phyloP scores from a whole-genome alignment of 2,888 invertebrate species.

The Unio delphinus region DNA sequence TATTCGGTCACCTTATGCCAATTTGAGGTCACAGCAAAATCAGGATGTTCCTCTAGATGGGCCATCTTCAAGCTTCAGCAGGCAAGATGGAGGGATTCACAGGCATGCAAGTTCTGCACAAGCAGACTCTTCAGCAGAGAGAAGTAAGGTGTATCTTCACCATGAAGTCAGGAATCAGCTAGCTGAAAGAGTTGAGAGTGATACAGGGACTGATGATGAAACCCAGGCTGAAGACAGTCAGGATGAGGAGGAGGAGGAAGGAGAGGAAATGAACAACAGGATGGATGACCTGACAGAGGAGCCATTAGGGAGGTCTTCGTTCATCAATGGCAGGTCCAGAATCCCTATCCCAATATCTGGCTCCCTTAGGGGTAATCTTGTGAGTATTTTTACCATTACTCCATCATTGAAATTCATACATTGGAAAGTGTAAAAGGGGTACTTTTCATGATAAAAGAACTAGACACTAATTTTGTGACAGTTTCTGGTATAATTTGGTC shows the following conservation, averaged over 20 bases:
- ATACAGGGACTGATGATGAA: constrained; percentile 6
- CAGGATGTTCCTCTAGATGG: too few relatives aligned
- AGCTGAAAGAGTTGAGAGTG: constrained; percentile 6
- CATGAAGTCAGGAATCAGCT: constrained; percentile 4
- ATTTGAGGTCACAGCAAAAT: too few relatives aligned
- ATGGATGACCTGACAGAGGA: constrained; percentile 13
- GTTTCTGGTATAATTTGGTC: too few relatives aligned
- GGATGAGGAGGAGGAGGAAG: constrained; percentile 25
- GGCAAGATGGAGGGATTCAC: too few relatives aligned
- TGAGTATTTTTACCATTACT: background rate
- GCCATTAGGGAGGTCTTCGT: constrained; percentile 8
- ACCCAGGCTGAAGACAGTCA: constrained; percentile 11
- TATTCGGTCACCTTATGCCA: too few relatives aligned
- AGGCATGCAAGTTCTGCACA: too few relatives aligned
- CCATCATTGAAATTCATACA: too few relatives aligned
- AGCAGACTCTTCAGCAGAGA: too few relatives aligned
- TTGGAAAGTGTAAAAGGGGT: too few relatives aligned
- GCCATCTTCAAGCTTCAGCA: too few relatives aligned
- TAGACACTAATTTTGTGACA: too few relatives aligned
- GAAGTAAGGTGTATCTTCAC: constrained; percentile 3
- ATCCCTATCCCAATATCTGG: constrained; percentile 38
- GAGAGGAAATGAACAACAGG: constrained; percentile 18
- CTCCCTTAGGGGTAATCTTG: constrained; percentile 9
- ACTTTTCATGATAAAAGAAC: too few relatives aligned
- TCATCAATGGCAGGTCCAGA: constrained; percentile 28